Conservation (phyloP, 2,888 invertebrate species). For the Trissolcus brochymenae region DNA sequence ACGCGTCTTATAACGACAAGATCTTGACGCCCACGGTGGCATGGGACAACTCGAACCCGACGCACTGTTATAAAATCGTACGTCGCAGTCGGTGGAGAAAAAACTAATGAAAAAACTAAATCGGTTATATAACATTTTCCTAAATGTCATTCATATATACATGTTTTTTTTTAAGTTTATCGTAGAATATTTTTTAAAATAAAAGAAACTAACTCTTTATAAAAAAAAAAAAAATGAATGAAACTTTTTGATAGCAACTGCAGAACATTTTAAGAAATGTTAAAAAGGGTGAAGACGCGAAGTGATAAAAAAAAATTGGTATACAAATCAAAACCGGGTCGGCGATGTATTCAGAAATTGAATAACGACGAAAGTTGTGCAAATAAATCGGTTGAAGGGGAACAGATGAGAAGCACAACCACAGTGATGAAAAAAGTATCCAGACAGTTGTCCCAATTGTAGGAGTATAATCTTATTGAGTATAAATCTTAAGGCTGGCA, state of each 20-base stretch:
- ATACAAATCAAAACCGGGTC: slow-evolving; percentile 15
- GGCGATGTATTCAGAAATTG: slow-evolving; percentile 14
- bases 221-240: too few species aligned
- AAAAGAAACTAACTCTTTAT: too few species aligned
- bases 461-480: slow-evolving; percentile 49
- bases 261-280: too few species aligned
- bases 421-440: slow-evolving; percentile 15
- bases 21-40: slow-evolving; percentile 46
- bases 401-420: slow-evolving; percentile 5
- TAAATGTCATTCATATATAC: too few species aligned
- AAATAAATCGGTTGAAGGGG: neutral
- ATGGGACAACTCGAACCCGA: slow-evolving; percentile 22
- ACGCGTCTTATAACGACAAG: slow-evolving; percentile 36
- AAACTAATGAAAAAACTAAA: slow-evolving; percentile 11
- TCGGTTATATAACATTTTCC: slow-evolving; percentile 9
- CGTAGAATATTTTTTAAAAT: too few species aligned
- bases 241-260: too few species aligned
- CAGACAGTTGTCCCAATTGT: slow-evolving; percentile 38
- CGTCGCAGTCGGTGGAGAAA: too few species aligned
- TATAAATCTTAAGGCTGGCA: slow-evolving; percentile 40
- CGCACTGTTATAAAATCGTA: slow-evolving; percentile 27
- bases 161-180: too few species aligned
- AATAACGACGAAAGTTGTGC: slow-evolving; percentile 12
- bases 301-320: too few species aligned
- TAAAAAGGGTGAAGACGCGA: too few species aligned